Conservation (phyloP, 1,140 invertebrate genomes). For the Colletes gigas region DNA sequence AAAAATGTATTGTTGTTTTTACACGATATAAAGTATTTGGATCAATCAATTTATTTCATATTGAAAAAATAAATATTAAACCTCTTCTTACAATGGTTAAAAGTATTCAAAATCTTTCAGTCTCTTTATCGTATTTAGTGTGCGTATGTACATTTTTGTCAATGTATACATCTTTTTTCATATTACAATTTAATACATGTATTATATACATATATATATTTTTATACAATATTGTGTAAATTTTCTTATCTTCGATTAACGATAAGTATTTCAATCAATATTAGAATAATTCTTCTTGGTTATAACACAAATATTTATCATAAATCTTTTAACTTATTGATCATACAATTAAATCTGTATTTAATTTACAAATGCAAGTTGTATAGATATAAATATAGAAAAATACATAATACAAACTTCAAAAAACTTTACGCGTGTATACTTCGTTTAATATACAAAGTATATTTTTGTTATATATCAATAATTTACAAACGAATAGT, state of each 20-base stretch:
- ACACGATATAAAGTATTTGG: neutral
- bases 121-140: neutral
- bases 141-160: neutral
- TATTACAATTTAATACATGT: neutral
- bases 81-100: neutral
- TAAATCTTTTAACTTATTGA: neutral
- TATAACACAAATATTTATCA: neutral
- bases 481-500: conserved; percentile 6
- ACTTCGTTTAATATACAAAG: neutral
- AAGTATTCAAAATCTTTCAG: conserved; percentile 5
- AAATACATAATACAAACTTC: neutral
- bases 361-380: conserved; percentile 9
- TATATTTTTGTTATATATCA: conserved; percentile 16
- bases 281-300: neutral
- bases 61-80: neutral
- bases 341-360: neutral
- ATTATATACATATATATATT: neutral
- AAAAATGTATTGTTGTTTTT: neutral
- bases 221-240: neutral
- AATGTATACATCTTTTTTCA: too few relatives aligned
- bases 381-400: neutral
- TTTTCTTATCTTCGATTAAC: neutral
- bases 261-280: neutral
- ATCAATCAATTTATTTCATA: conserved; percentile 30
- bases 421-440: conserved; percentile 2